Percentiles rank a stretch among this genome's conserved stretches.
phyloP scores from a whole-genome alignment of 2,113 vertebrate genomes.

The Anarrhichthys ocellatus region DNA sequence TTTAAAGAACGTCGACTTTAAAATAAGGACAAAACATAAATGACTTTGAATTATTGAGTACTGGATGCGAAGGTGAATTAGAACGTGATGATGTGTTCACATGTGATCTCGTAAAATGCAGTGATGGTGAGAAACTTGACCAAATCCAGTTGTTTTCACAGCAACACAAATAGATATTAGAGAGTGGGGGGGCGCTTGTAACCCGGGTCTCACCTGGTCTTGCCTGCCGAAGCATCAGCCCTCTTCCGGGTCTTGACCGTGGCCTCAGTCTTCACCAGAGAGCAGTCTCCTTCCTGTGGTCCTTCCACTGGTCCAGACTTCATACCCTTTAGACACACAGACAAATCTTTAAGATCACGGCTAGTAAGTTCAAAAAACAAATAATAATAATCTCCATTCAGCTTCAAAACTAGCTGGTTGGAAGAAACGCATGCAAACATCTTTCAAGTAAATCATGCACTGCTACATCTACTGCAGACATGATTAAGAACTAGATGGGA shows the following conservation, averaged over 20 bases:
- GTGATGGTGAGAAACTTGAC: too few species aligned
- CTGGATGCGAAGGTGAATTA: neutral
- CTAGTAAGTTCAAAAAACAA: neutral
- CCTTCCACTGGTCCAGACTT: conserved; percentile 57
- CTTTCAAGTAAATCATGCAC: neutral
- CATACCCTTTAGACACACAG: conserved; percentile 71
- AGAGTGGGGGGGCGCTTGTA: too few species aligned
- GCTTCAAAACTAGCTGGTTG: neutral
- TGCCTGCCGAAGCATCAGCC: conserved; percentile 59
- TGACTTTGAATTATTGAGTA: neutral
- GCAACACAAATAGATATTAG: too few species aligned
- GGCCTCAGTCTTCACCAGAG: conserved; percentile 79
- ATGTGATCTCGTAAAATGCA: too few species aligned
- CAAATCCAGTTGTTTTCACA: too few species aligned
- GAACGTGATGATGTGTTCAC: too few species aligned
- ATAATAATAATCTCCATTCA: neutral
- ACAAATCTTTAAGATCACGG: neutral
- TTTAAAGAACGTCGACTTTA: neutral
- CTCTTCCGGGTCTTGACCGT: conserved; percentile 75
- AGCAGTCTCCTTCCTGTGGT: conserved; percentile 70
- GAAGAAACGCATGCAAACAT: neutral
- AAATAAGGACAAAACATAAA: neutral
- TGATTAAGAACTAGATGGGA: neutral
- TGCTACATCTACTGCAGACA: neutral
- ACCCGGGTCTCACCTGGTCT: conserved; percentile 68